Base-by-base conservation (phyloP, 2,113 vertebrate species). In the Falcunculus frontatus region DNA sequence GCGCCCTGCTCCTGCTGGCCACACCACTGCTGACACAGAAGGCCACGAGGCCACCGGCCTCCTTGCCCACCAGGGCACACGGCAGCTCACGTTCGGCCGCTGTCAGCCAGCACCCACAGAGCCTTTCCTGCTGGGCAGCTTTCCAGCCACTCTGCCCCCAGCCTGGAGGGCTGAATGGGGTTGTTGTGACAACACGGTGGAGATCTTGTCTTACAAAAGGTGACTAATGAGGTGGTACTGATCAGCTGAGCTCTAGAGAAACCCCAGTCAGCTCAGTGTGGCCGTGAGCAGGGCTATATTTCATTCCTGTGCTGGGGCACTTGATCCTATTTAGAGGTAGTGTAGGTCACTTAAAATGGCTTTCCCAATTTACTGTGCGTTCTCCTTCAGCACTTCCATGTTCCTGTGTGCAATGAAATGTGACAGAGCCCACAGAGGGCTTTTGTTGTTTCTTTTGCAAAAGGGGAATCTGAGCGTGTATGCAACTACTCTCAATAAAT, bases 11-110 rank as follows among this genome's bases (percentile, higher is more conserved):
- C 42, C 44, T 50, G 67, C 67, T 57, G 68, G 4, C 27, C 59
- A 37, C 35, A 4, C 35, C 2, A 0, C 1, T 3, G 26, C 35
- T 73, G 50, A 4, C 59, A 88, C 32, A 73, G 21, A 32, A 21
- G 4, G 26, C 1, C 59, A 29, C 32, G 27, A 37, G 21, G 53
- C 42, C 20, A 23, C 5, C 4, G 8, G 8, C 19, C 41, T 37
- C 20, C n/a, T 75, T 59, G 32, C 3, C 30, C 59, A 65, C 4
- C 57, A 27, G 35, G 35, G 42, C 32, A 33, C 37, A 20, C 1
- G 0, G 8, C 0, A 2, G 21, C 10, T 64, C 50, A 19, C 0
- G 0, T 57, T 29, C 8, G 4, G 50, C 8, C 2, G 2, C 26
- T 50, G 5, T 13, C 1, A 2, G 18, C 17, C 57, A 37, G 12